Base-by-base conservation (phyloP, 2,888 invertebrate genomes). In the Cephus pulcher region DNA sequence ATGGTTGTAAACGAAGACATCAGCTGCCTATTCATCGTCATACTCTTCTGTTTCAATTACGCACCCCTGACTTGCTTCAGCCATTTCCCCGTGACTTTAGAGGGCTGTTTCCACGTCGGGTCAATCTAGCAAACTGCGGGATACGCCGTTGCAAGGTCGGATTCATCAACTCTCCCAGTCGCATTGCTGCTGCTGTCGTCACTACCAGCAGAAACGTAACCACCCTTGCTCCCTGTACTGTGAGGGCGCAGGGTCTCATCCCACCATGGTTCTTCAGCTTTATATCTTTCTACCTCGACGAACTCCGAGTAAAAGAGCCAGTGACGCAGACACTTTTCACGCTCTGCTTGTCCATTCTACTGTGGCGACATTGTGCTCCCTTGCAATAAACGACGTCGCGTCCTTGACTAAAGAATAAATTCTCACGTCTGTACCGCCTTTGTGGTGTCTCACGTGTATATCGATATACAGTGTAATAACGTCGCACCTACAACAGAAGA, bases 11-110 rank as follows among this genome's bases (percentile, higher is more conserved):
- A 83, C 81, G 84, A 82, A 83, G 83, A 81, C 71, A 77, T 73
- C 74, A 76, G 79, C 69, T 75, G 69, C 77, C 78, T 79, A 80
- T 83, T 84, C 80, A 82, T 82, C 80, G 77, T 81, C 71, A 37
- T 75, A 77, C 80, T 80, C 82, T 81, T 80, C 83, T 82, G 78
- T 83, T 84, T 82, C 82, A 82, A 81, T 84, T 82, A 80, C 81
- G 80, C 76, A 78, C 75, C 80, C 80, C 78, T 76, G 74, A 77
- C 79, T 79, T 73, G 77, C 34, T 75, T 78, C 75, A 9, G 79
- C 74, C 79, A 79, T 80, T 82, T 80, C 78, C 78, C 79, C 74
- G 81, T 73, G 76, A 76, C 78, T 76, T 77, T 78, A 73, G 73
- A 79, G 82, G 80, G 76, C 75, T 69, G 74, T 73, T 71, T 56